Conservation (phyloP, 2,797 vertebrate species). For the Potorous gilbertii region DNA sequence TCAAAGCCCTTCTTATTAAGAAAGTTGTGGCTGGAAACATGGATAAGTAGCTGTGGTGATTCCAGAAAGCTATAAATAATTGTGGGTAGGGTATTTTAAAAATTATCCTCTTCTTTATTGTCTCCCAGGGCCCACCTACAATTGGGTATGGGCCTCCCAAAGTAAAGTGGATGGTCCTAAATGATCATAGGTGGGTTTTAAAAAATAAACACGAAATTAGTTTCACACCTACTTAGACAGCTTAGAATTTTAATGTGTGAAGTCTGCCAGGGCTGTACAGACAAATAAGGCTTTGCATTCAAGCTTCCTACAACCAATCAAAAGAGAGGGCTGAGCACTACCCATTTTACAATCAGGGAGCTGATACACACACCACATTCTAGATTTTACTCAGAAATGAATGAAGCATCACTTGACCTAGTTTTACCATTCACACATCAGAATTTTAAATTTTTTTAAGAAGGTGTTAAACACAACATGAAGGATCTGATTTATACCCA, state of each 20-base stretch:
- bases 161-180: constrained; percentile 85
- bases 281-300: constrained; percentile 87
- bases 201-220: constrained; percentile 88
- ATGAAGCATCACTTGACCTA: constrained; percentile 71
- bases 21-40: constrained; percentile 86
- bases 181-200: constrained; percentile 86
- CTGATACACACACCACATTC: constrained; percentile 71
- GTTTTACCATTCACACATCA: constrained; percentile 69
- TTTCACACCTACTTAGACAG: constrained; percentile 88
- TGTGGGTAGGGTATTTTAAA: constrained; percentile 83
- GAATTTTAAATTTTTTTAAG: constrained; percentile 70
- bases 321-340: constrained; percentile 76
- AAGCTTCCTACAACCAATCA: constrained; percentile 83
- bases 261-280: constrained; percentile 86
- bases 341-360: constrained; percentile 83
- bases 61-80: constrained; percentile 86
- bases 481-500: constrained; percentile 66
- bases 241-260: constrained; percentile 87
- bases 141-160: constrained; percentile 80
- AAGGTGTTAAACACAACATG: constrained; percentile 70
- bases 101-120: constrained; percentile 86
- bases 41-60: constrained; percentile 86
- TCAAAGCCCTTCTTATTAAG: constrained; percentile 89
- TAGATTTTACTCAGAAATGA: constrained; percentile 76
- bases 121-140: constrained; percentile 85